phyloP scores from a whole-genome alignment of 1,140 invertebrate genomes.

The Aphelenchoides fujianensis region DNA sequence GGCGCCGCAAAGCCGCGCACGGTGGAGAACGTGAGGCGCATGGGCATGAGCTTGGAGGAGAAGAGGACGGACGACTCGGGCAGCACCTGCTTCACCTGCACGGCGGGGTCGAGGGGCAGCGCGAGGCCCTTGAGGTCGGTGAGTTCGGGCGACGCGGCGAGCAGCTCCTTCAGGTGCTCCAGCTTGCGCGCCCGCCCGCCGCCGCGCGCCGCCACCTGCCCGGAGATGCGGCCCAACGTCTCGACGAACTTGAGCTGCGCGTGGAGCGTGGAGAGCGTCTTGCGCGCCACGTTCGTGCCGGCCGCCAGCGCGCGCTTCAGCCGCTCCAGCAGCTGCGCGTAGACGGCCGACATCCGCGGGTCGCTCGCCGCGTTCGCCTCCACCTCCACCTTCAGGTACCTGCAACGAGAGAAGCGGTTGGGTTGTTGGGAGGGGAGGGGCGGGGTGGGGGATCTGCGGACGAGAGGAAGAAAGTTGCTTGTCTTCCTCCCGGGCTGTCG shows the following conservation, averaged over 20 bases:
- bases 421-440: too few species aligned
- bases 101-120: constrained; percentile 84
- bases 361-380: constrained; percentile 51
- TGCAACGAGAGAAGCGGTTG: too few species aligned
- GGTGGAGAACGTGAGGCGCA: constrained; percentile 84
- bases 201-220: constrained; percentile 82
- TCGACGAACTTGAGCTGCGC: constrained; percentile 71
- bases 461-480: too few species aligned
- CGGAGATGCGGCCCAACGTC: constrained; percentile 82
- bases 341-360: constrained; percentile 36
- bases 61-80: constrained; percentile 82
- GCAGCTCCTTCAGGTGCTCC: constrained; percentile 29
- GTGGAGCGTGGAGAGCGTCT: constrained; percentile 36
- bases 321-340: constrained; percentile 35
- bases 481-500: too few species aligned
- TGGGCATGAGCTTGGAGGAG: constrained; percentile 96
- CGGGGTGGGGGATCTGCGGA: too few species aligned
- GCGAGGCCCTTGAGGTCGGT: constrained; percentile 84
- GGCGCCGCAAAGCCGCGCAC: constrained; percentile 34
- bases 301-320: constrained; percentile 34
- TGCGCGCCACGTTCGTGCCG: constrained; percentile 28
- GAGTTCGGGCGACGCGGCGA: constrained; percentile 76
- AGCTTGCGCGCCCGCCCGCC: constrained; percentile 85
- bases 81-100: constrained; percentile 80
- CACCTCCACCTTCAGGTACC: constrained; percentile 60